Conservation (phyloP, 2,888 invertebrate species). For the Stramonita haemastoma region DNA sequence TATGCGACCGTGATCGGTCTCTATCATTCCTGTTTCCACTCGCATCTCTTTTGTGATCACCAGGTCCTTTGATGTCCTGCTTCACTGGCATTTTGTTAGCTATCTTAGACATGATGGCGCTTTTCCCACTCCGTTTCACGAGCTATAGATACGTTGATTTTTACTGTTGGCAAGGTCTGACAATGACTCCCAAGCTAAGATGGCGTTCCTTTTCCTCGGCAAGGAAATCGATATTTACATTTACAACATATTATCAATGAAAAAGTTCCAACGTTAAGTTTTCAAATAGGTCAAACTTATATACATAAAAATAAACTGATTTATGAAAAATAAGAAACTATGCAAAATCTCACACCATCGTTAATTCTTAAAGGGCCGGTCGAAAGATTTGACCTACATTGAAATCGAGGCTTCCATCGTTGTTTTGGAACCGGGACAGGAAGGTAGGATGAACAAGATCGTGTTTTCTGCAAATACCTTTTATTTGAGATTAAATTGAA, state of each 20-base stretch:
- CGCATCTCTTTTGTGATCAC: slow-evolving; percentile 37
- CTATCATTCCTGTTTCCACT: slow-evolving; percentile 18
- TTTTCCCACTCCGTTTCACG: slow-evolving; percentile 20
- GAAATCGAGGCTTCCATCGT: slow-evolving; percentile 59
- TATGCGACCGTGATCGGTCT: slow-evolving; percentile 30
- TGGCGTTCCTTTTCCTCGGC: slow-evolving; percentile 22
- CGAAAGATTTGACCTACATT: slow-evolving; percentile 46
- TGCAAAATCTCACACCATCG: slow-evolving; percentile 37
- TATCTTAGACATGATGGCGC: slow-evolving; percentile 47
- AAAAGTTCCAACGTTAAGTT: background rate
- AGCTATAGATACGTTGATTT: background rate
- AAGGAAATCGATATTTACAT: slow-evolving; percentile 11
- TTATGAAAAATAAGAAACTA: background rate
- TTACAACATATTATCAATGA: background rate
- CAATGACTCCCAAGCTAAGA: slow-evolving; percentile 3
- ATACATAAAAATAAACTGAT: background rate
- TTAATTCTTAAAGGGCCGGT: slow-evolving; percentile 58
- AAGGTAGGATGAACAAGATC: background rate
- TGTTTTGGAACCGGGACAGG: slow-evolving; percentile 17
- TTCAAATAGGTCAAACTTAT: background rate
- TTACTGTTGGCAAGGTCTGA: background rate
- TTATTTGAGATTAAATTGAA: background rate
- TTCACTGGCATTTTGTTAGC: slow-evolving; percentile 44
- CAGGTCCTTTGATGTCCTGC: slow-evolving; percentile 42
- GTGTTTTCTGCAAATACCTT: background rate